A percentile compares a stretch with the other conserved stretches of the same genome.
Conservation (phyloP, 2,888 invertebrate genomes). For the Heliconius charithonia region DNA sequence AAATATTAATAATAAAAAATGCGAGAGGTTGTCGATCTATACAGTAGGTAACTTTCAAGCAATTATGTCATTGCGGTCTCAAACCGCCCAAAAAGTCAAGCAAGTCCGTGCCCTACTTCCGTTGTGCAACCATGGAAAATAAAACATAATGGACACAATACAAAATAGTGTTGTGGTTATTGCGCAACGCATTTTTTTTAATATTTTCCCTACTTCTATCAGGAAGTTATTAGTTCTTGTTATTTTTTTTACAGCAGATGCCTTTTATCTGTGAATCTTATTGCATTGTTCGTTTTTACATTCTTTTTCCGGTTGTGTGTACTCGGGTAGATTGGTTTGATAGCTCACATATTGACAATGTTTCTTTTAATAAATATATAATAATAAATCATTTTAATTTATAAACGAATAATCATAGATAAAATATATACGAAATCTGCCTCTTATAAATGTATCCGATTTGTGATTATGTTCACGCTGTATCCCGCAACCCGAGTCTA, state of each 20-base stretch:
- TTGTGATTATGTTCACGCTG: too few relatives aligned
- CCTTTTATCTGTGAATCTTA: conserved; percentile 37
- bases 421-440: too few relatives aligned
- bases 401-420: background rate
- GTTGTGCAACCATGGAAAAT: conserved; percentile 46
- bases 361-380: background rate
- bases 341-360: background rate
- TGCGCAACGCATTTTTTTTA: conserved; percentile 31
- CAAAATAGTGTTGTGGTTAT: conserved; percentile 31
- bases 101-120: conserved; percentile 45
- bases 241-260: conserved; percentile 20
- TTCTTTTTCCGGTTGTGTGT: conserved; percentile 22
- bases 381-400: background rate
- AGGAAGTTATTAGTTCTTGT: conserved; percentile 39
- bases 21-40: background rate
- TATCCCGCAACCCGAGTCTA: too few relatives aligned
- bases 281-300: conserved; percentile 31
- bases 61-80: conserved; percentile 38
- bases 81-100: conserved; percentile 38
- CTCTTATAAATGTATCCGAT: too few relatives aligned
- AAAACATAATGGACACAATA: conserved; percentile 40
- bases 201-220: conserved; percentile 19
- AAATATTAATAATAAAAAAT: background rate
- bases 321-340: background rate
- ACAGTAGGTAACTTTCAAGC: conserved; percentile 7